phyloP scores from a whole-genome alignment of 2,113 vertebrate genomes.

The Paracanthobrama guichenoti region DNA sequence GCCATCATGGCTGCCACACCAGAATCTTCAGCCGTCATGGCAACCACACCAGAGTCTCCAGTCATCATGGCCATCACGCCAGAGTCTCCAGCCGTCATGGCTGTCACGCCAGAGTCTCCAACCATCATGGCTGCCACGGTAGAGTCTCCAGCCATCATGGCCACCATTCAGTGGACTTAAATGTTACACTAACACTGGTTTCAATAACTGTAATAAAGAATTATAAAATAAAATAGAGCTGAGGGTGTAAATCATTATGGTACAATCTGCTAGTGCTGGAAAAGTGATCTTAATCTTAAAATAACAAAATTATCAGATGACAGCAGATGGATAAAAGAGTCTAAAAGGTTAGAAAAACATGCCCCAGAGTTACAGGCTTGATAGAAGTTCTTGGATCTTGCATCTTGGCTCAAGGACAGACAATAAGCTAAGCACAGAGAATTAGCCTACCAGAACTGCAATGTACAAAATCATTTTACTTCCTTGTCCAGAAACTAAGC shows the following conservation, averaged over 20 bases:
- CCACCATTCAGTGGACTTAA: too few relatives aligned
- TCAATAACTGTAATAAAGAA: background rate
- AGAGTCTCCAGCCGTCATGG: too few relatives aligned
- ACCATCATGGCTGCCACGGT: too few relatives aligned
- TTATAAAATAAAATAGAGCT: background rate
- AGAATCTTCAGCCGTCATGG: too few relatives aligned
- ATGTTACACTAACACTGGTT: too few relatives aligned
- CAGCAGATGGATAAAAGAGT: background rate
- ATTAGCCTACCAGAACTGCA: background rate
- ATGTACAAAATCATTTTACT: background rate
- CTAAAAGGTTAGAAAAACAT: background rate
- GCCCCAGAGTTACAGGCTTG: background rate
- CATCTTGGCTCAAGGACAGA: background rate
- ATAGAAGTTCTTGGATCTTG: background rate
- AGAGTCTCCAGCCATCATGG: too few relatives aligned
- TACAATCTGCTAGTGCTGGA: background rate
- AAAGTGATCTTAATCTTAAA: background rate
- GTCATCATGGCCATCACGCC: too few relatives aligned
- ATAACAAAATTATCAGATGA: background rate
- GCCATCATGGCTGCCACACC: too few relatives aligned
- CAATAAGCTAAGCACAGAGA: background rate
- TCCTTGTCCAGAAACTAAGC: background rate
- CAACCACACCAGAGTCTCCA: too few relatives aligned
- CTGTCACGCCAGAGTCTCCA: too few relatives aligned
- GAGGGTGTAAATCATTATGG: background rate